Base-by-base conservation (phyloP, 2,797 vertebrate genomes). In the Lerista edwardsae region DNA sequence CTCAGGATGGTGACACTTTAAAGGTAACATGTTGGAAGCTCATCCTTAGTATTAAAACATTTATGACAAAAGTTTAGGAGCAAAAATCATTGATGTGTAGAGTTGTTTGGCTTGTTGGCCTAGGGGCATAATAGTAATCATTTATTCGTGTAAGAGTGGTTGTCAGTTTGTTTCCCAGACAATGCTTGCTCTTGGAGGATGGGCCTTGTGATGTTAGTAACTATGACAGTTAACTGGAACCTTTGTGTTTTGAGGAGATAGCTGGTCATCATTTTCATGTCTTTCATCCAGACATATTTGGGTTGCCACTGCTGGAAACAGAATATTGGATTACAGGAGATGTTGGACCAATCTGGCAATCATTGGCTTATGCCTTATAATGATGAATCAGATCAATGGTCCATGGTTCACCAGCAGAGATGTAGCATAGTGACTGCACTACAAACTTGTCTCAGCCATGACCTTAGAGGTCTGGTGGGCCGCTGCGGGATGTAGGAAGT, bases 11-110 rank as follows among this genome's bases (percentile, higher is more conserved):
- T 1, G 15, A 31, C 0, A 11, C 81, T 90, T 84, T 75, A 75
- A 73, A 84, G 67, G 2, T 11, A 47, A 55, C 21, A 17, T 14
- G 77, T n/a, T 77, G 59, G 89, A 88, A 55, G 51, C 36, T 61
- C 44, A 65, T 59, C 57, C 47, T 39, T 73, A 75, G 41, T 36
- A 80, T 23, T 59, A 25, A 73, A 78, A 62, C 47, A 15, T 17
- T 4, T 68, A 69, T 9, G 9, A 36, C 29, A 25, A 19, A 36
- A 34, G 67, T 75, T 80, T 75, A 44, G 55, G 57, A 72, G 44
- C 36, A 47, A 62, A 61, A 82, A 82, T 51, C 73, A 41, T 41
- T 47, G 57, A 41, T 77, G 39, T 39, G 10, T 29, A 36, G 68
- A 72, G 36, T 41, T 80, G 51, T 21, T 27, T 74, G 61, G 47